These are phyloP conservation scores for Micromussa lordhowensis DNA, from an alignment of 92 coral and sea anemone genomes.

Conservation along the genomic window DNA sequence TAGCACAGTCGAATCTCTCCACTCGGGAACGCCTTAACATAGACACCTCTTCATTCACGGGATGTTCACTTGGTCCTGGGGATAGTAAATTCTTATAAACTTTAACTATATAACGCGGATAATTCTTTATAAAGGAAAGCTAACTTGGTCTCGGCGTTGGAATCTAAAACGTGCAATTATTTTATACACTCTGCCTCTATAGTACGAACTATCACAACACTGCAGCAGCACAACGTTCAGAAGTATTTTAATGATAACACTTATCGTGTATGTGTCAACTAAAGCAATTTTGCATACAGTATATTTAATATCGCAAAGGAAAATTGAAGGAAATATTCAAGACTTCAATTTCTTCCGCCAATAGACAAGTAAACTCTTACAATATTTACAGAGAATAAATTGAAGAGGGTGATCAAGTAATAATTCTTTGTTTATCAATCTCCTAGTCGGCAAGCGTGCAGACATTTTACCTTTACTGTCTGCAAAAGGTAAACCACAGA, in stretches of 20 bases:
- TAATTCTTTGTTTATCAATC: conserved; percentile 14
- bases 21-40: background rate
- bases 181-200: background rate
- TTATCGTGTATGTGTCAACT: background rate
- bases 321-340: background rate
- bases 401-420: conserved; percentile 13
- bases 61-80: background rate
- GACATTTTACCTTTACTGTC: background rate
- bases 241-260: background rate
- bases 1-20: background rate
- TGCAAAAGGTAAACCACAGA: background rate
- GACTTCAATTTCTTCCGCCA: background rate
- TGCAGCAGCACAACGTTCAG: background rate
- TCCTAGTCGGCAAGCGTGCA: background rate
- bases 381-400: conserved; percentile 27
- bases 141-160: background rate
- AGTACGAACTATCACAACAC: background rate
- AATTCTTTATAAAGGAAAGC: background rate
- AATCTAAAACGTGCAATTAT: background rate
- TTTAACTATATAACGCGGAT: background rate
- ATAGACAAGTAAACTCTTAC: conserved; percentile 7
- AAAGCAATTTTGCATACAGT: background rate
- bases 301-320: background rate
- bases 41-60: background rate
- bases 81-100: background rate